These are phyloP conservation scores for Chiloscyllium punctatum DNA, from an alignment of 2,797 vertebrate genomes.

Conservation along the genomic window DNA sequence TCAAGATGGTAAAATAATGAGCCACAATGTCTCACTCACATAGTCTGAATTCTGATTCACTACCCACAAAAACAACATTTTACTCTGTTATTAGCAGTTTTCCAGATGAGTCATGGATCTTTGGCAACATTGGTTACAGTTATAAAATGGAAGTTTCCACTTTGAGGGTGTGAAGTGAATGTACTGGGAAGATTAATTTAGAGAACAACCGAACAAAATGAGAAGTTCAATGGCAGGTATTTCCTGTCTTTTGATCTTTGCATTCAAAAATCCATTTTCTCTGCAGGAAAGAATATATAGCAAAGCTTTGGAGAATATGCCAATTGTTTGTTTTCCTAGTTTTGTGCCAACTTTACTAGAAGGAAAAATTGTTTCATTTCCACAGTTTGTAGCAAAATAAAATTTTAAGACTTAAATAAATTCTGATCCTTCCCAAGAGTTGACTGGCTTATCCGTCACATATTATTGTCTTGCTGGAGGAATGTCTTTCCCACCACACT, in stretches of 20 bases:
- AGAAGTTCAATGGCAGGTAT: constrained; percentile 54
- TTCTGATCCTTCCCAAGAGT: background rate
- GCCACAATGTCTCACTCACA: constrained; percentile 62
- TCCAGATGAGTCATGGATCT: constrained; percentile 54
- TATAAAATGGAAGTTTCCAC: constrained; percentile 39
- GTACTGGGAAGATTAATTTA: constrained; percentile 52
- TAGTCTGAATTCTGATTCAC: constrained; percentile 49
- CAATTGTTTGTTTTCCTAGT: constrained; percentile 59
- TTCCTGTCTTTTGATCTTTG: constrained; percentile 65
- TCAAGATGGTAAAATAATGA: constrained; percentile 61
- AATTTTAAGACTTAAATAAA: background rate
- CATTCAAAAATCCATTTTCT: constrained; percentile 53
- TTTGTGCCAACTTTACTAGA: constrained; percentile 40
- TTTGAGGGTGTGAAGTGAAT: constrained; percentile 48
- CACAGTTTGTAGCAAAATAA: constrained; percentile 5
- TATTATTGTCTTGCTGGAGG: background rate
- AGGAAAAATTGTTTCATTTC: background rate
- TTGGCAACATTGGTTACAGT: constrained; percentile 36
- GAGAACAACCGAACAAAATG: constrained; percentile 53
- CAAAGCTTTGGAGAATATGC: constrained; percentile 55
- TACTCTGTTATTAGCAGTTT: constrained; percentile 57
- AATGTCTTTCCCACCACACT: constrained; percentile 34
- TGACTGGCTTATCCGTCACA: background rate
- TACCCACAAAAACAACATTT: constrained; percentile 51
- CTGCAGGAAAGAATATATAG: constrained; percentile 53